Conservation (phyloP, 1,140 invertebrate species). For the Hyles vespertilio region DNA sequence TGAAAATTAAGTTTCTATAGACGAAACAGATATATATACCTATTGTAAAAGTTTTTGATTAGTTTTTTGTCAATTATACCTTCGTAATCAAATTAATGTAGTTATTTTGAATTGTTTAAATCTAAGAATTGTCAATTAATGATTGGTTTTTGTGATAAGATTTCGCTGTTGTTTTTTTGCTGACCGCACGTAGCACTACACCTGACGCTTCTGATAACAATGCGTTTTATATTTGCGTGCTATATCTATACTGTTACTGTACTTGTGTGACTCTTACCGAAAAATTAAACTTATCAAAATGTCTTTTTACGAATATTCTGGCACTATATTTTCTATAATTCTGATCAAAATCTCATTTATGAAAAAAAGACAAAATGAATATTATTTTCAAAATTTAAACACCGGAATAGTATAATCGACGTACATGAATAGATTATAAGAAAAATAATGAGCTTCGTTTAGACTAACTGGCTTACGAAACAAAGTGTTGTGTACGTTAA, state of each 20-base stretch:
- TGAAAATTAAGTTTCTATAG: constrained; percentile 43
- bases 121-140: constrained; percentile 72
- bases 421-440: constrained; percentile 65
- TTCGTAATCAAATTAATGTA: constrained; percentile 64
- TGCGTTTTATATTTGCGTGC: neutral
- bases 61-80: constrained; percentile 72
- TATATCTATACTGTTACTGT: neutral
- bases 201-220: neutral
- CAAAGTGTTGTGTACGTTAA: constrained; percentile 59
- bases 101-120: constrained; percentile 72
- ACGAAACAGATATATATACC: constrained; percentile 35
- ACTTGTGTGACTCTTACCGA: too few species aligned
- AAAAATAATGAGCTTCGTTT: constrained; percentile 73
- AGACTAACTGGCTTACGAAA: constrained; percentile 70
- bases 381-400: constrained; percentile 18
- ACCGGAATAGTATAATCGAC: constrained; percentile 30
- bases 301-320: too few species aligned
- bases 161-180: constrained; percentile 35
- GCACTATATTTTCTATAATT: too few species aligned
- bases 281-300: too few species aligned
- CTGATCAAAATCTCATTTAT: too few species aligned
- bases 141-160: constrained; percentile 52
- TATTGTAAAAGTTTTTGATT: constrained; percentile 62
- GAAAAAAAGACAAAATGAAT: neutral
- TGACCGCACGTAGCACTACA: constrained; percentile 4